Percentiles rank a stretch among this genome's conserved stretches.
These are phyloP conservation scores for Glaucopsyche alexis DNA, from an alignment of 2,888 invertebrate genomes.

Conservation along the genomic window DNA sequence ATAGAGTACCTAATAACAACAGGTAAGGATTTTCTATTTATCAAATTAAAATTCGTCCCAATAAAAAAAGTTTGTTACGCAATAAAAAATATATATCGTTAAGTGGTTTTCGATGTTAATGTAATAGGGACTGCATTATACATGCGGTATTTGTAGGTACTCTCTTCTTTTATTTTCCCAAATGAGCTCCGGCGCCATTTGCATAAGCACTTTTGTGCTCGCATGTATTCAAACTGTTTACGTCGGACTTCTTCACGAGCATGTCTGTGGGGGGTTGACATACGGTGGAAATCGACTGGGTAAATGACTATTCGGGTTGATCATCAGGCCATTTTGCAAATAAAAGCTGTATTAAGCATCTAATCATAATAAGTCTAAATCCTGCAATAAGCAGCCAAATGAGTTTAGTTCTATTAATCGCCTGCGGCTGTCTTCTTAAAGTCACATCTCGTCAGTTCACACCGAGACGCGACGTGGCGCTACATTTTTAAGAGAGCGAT, in stretches of 20 bases:
- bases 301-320: too few species aligned
- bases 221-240: slow-evolving; percentile 33
- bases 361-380: too few species aligned
- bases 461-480: too few species aligned
- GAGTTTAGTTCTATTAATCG: too few species aligned
- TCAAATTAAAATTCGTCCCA: neutral
- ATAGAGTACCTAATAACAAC: neutral
- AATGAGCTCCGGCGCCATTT: slow-evolving; percentile 35
- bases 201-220: slow-evolving; percentile 39
- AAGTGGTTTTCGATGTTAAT: slow-evolving; percentile 37
- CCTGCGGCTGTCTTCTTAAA: too few species aligned
- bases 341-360: too few species aligned
- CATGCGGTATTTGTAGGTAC: slow-evolving; percentile 35
- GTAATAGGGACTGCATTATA: slow-evolving; percentile 35
- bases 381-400: too few species aligned
- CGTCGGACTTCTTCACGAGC: neutral
- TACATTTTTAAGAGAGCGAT: too few species aligned
- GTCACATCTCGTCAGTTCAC: too few species aligned
- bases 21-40: neutral
- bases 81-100: slow-evolving; percentile 5
- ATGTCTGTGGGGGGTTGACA: too few species aligned
- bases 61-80: neutral
- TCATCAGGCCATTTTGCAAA: too few species aligned
- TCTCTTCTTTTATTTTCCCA: slow-evolving; percentile 34
- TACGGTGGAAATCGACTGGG: too few species aligned